Conservation (phyloP, 2,888 invertebrate genomes). For the Agrilus mali region DNA sequence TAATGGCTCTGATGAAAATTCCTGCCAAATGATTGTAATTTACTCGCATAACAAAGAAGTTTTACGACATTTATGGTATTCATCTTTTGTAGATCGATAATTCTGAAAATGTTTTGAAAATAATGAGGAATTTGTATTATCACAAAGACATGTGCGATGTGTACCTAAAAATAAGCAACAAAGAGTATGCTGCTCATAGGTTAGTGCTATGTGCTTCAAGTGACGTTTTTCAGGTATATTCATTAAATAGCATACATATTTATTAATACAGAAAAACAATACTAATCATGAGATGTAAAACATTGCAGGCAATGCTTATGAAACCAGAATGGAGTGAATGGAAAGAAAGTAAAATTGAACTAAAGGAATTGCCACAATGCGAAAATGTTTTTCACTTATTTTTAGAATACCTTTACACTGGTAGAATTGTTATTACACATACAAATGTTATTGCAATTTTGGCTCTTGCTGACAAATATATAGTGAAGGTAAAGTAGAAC, state of each 20-base stretch:
- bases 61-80: not conserved
- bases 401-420: slow-evolving; percentile 78
- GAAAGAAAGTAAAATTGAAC: slow-evolving; percentile 66
- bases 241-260: slow-evolving; percentile 4
- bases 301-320: slow-evolving; percentile 80
- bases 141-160: slow-evolving; percentile 86
- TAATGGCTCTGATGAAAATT: slow-evolving; percentile 9
- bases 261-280: slow-evolving; percentile 1
- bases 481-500: slow-evolving; percentile 55
- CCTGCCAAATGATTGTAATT: slow-evolving; percentile 14
- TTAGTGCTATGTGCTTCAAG: slow-evolving; percentile 87
- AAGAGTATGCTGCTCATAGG: slow-evolving; percentile 77
- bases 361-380: slow-evolving; percentile 79
- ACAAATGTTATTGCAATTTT: slow-evolving; percentile 77
- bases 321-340: slow-evolving; percentile 89
- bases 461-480: slow-evolving; percentile 88
- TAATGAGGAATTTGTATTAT: slow-evolving; percentile 71
- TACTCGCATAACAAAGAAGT: not conserved
- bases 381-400: slow-evolving; percentile 78
- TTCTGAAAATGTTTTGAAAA: slow-evolving; percentile 65
- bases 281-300: no score
- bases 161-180: slow-evolving; percentile 67
- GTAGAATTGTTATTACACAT: slow-evolving; percentile 75
- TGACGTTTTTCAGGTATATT: slow-evolving; percentile 79
- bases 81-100: slow-evolving; percentile 61